Evolutionary conservation across 2,113 vertebrate species (phyloP), one percentile per base, ranked within the genome.

Genomic region (Lethenteron reissneri): DNA sequence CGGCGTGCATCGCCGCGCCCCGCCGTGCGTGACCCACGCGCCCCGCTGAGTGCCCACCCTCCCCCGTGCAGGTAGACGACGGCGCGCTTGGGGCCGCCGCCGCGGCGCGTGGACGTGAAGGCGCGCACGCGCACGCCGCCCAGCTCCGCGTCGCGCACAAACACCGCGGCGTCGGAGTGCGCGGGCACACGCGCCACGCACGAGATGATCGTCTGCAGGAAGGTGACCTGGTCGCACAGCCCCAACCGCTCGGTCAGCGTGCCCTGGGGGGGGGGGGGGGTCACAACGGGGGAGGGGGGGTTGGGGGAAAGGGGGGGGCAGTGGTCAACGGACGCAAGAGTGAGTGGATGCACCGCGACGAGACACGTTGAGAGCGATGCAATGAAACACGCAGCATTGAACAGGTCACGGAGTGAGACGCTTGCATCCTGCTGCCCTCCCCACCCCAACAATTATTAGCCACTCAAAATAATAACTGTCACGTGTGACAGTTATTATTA

Each of bases 1-100:
- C 3, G 25, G 25, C 25, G n/a, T 8, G 64, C 21, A 10, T 8
- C 64, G 21, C 21, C 14, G 41, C 11, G 64, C n/a, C 14, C 11
- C 12, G 56, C 57, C 41, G 21, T 12, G 57, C 6, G 41, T 8
- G 17, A 88, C 91, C 73, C 84, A 95, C 92, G 86, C 79, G 83
- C 84, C 56, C 89, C 90, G 72, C 83, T 81, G 68, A 95, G 76
- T 8, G 89, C 87, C 94, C 92, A 97, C 70, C 94, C 92, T 8
- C 94, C 94, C 60, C 94, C 94, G 0, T 97, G 91, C 77, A 95
- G 86, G 59, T 89, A 99, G 69, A 99, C 11, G 13, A 99, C 71
- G 0, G 85, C 80, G 72, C 89, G 84, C 73, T 78, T 89, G 72
- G 85, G 81, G 0, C 75, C 81, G 58, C 82, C 79, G 14, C 9